These are phyloP conservation scores for Pogona vitticeps DNA, from an alignment of 2,113 vertebrate genomes.

Conservation along the genomic window DNA sequence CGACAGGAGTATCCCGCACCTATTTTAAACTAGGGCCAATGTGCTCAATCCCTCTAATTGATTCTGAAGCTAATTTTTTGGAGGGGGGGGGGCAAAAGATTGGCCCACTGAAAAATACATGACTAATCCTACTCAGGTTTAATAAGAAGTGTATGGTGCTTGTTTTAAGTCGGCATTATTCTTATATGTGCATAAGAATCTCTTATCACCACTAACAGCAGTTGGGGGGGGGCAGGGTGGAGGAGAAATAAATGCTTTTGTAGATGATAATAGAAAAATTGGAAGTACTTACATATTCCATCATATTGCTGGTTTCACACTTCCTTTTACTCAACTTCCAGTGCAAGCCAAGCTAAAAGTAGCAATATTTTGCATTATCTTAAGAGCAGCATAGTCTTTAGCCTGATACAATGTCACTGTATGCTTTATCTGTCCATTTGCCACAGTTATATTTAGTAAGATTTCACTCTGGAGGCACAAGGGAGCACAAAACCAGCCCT, in stretches of 20 bases:
- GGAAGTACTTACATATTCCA: constrained; percentile 86
- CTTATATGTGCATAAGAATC: not conserved
- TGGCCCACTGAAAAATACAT: not conserved
- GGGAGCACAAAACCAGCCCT: not conserved
- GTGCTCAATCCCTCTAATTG: too few relatives aligned
- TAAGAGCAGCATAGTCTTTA: not conserved
- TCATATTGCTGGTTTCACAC: constrained; percentile 99
- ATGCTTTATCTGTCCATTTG: not conserved
- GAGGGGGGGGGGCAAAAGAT: too few relatives aligned
- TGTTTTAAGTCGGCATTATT: not conserved
- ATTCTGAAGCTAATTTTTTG: too few relatives aligned
- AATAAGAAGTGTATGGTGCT: not conserved
- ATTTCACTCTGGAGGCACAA: not conserved
- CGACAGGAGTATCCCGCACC: too few relatives aligned
- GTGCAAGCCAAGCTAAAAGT: constrained; percentile 91
- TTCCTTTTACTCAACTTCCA: constrained; percentile 99
- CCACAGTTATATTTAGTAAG: not conserved
- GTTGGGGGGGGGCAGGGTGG: too few relatives aligned
- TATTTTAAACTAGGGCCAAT: not conserved
- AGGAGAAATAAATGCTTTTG: too few relatives aligned
- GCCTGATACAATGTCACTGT: not conserved
- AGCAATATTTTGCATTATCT: constrained; percentile 14
- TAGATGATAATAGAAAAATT: not conserved
- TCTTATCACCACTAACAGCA: not conserved
- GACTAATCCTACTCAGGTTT: not conserved